phyloP scores from a whole-genome alignment of 2,888 invertebrate genomes.

The Alsophila aescularia region DNA sequence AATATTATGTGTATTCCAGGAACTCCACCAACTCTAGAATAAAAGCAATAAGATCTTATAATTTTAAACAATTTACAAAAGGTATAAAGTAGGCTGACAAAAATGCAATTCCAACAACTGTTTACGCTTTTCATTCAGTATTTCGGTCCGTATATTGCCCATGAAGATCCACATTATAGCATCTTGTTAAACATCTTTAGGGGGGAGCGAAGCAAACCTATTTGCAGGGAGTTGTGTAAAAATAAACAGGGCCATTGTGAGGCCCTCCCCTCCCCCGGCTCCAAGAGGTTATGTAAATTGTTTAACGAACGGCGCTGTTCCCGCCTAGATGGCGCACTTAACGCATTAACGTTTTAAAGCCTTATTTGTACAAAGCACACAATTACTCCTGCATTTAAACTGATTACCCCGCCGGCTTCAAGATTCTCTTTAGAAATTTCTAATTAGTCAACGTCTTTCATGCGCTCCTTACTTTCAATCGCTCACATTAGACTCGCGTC shows the following conservation, averaged over 20 bases:
- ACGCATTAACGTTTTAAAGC: constrained; percentile 75
- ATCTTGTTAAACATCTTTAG: constrained; percentile 39
- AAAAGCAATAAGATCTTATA: too few species aligned
- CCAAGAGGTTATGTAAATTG: constrained; percentile 73
- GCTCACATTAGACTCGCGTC: not conserved
- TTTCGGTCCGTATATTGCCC: constrained; percentile 33
- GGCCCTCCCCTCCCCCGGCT: constrained; percentile 23
- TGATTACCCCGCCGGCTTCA: constrained; percentile 55
- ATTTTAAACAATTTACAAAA: constrained; percentile 9
- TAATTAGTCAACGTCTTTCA: constrained; percentile 53
- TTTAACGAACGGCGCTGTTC: constrained; percentile 69
- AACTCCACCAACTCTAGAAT: too few species aligned
- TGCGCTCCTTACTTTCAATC: not conserved
- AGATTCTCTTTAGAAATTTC: constrained; percentile 59
- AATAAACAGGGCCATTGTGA: constrained; percentile 39
- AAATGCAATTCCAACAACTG: constrained; percentile 13
- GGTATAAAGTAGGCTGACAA: constrained; percentile 9
- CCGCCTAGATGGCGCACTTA: constrained; percentile 67
- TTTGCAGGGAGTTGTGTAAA: constrained; percentile 38
- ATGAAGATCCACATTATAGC: constrained; percentile 31
- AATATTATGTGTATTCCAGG: too few species aligned
- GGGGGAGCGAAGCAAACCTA: constrained; percentile 33
- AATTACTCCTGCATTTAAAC: constrained; percentile 75
- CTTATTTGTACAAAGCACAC: constrained; percentile 74
- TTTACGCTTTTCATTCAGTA: constrained; percentile 23